A percentile compares a stretch with the other conserved stretches of the same genome.
These are phyloP conservation scores for Mustela lutreola DNA, from an alignment of 2,113 vertebrate genomes.

Conservation along the genomic window DNA sequence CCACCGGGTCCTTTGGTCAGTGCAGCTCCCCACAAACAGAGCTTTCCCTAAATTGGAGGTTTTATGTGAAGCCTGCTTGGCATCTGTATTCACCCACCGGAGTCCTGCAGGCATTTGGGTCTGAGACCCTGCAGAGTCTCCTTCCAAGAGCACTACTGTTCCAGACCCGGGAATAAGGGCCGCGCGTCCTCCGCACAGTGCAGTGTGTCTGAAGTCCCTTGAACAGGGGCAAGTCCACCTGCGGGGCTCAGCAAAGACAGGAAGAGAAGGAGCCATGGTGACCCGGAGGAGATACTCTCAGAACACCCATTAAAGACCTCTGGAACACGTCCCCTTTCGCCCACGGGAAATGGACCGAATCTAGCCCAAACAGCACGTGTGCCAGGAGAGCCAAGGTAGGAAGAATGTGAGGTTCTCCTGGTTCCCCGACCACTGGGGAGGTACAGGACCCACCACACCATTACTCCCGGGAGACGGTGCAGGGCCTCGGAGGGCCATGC, in stretches of 20 bases:
- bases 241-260: not conserved
- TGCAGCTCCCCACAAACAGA: not conserved
- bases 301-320: not conserved
- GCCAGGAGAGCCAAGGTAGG: not conserved
- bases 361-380: fast-evolving
- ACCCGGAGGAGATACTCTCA: fast-evolving
- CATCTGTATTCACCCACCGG: fast-evolving
- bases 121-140: no score
- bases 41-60: not conserved
- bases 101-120: not conserved
- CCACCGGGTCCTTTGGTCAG: not conserved
- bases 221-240: not conserved
- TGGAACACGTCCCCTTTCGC: not conserved
- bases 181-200: not conserved
- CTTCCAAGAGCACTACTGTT: not conserved
- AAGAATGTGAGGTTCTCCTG: not conserved
- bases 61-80: not conserved
- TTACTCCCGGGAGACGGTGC: not conserved
- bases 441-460: not conserved
- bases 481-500: not conserved
- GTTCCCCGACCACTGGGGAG: not conserved
- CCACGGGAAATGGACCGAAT: not conserved
- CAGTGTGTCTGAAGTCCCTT: not conserved
- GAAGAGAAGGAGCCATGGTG: not conserved
- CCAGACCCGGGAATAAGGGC: not conserved